These are phyloP conservation scores for Caenorhabditis brenneri DNA, from an alignment of 1,140 invertebrate species.

Conservation along the genomic window DNA sequence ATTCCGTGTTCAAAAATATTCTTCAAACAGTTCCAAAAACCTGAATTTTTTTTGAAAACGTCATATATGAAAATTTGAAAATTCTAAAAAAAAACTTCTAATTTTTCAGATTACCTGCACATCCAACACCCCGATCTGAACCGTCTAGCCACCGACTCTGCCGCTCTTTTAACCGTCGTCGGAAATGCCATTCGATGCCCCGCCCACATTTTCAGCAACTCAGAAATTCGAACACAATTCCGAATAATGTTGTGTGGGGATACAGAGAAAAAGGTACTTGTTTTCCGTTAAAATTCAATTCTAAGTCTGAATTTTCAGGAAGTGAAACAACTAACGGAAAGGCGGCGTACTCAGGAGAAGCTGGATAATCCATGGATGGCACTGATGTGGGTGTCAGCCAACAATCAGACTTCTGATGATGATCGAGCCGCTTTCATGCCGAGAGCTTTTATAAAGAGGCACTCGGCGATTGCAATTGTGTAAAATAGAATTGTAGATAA, in stretches of 20 bases:
- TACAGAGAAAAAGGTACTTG: slow-evolving; percentile 23
- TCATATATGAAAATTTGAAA: too few species aligned
- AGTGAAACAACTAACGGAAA: neutral
- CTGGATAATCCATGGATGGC: slow-evolving; percentile 56
- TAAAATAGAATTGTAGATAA: neutral
- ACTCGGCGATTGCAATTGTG: slow-evolving; percentile 36
- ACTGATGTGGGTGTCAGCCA: slow-evolving; percentile 45
- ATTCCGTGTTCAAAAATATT: too few species aligned
- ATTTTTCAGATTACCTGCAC: slow-evolving; percentile 62
- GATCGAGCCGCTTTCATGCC: slow-evolving; percentile 4
- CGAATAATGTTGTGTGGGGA: slow-evolving; percentile 53
- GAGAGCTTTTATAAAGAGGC: slow-evolving; percentile 26
- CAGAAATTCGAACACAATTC: slow-evolving; percentile 64
- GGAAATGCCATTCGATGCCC: slow-evolving; percentile 68
- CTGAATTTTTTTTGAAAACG: too few species aligned
- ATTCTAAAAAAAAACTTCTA: too few species aligned
- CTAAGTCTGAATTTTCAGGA: neutral
- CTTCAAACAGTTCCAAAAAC: too few species aligned
- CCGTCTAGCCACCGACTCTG: slow-evolving; percentile 60
- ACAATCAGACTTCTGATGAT: slow-evolving; percentile 40
- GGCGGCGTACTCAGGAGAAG: slow-evolving; percentile 35
- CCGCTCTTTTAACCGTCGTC: slow-evolving; percentile 64
- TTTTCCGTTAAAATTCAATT: neutral
- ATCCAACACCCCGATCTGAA: slow-evolving; percentile 60
- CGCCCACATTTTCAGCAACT: slow-evolving; percentile 65